Percentiles rank a stretch among this genome's conserved stretches.
Evolutionary conservation across 2,888 invertebrate species (phyloP).

Genomic region (Temnothorax unifasciatus): DNA sequence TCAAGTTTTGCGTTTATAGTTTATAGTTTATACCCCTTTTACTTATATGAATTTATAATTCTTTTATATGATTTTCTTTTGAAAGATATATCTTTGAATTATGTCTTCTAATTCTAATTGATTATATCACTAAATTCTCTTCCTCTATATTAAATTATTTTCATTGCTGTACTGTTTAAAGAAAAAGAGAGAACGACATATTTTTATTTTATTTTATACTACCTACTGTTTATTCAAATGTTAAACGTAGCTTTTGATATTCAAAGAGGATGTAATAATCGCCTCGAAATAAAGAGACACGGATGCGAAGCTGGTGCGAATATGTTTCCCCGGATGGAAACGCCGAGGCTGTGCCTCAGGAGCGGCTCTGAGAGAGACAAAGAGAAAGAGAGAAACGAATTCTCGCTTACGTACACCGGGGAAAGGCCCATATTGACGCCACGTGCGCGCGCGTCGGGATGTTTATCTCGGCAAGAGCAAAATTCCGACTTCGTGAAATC

Average conservation of each 20-base stretch:
- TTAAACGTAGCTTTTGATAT: background rate
- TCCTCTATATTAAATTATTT: background rate
- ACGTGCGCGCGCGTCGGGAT: slow-evolving; percentile 81
- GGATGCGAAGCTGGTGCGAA: slow-evolving; percentile 1
- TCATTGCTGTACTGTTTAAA: background rate
- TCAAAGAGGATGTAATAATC: slow-evolving; percentile 17
- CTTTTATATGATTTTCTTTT: background rate
- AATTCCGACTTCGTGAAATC: slow-evolving; percentile 82
- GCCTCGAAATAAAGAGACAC: slow-evolving; percentile 25
- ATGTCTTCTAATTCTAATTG: background rate
- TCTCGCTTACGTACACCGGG: slow-evolving; percentile 64
- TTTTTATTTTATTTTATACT: background rate
- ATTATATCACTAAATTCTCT: background rate
- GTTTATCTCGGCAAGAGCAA: slow-evolving; percentile 82
- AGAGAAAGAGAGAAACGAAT: slow-evolving; percentile 58
- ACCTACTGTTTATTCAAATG: background rate
- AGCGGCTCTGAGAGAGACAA: slow-evolving; percentile 62
- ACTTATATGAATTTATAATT: too few species aligned
- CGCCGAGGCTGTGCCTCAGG: slow-evolving; percentile 31
- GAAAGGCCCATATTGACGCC: slow-evolving; percentile 81
- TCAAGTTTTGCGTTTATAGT: background rate
- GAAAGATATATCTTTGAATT: background rate
- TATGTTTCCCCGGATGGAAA: slow-evolving; percentile 27
- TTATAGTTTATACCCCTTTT: background rate
- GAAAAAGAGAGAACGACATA: background rate